Conservation (phyloP, 2,113 vertebrate genomes). For the Sprattus sprattus region DNA sequence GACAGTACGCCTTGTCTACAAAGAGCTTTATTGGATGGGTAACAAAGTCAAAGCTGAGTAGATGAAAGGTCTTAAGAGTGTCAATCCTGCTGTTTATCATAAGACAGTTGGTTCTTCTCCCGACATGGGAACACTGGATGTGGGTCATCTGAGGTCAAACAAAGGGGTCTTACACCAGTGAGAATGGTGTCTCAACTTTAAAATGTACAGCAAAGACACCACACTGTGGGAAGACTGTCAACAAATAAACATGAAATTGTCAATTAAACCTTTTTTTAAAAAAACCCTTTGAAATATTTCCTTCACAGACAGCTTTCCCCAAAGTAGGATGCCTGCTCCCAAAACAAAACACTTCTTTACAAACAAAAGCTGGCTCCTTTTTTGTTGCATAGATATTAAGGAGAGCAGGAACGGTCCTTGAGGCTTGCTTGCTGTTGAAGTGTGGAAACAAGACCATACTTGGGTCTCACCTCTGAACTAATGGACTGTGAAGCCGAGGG, state of each 20-base stretch:
- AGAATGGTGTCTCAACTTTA: neutral
- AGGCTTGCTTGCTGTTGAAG: neutral
- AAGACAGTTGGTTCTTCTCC: neutral
- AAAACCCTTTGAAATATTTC: neutral
- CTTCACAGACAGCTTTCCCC: neutral
- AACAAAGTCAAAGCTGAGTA: neutral
- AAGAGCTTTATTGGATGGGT: neutral
- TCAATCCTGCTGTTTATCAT: slow-evolving; percentile 19
- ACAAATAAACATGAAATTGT: neutral
- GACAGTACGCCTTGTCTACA: slow-evolving; percentile 21
- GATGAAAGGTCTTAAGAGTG: slow-evolving; percentile 9
- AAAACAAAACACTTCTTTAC: neutral
- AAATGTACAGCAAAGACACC: neutral
- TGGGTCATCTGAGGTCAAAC: neutral
- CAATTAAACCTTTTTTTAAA: neutral
- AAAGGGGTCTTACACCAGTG: neutral
- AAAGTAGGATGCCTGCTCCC: neutral
- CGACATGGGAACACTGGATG: neutral
- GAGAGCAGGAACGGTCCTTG: neutral
- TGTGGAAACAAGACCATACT: neutral
- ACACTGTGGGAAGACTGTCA: neutral
- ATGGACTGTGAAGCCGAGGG: neutral
- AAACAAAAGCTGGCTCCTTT: neutral
- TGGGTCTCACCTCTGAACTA: neutral
- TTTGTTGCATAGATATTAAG: neutral